phyloP scores from a whole-genome alignment of 2,113 vertebrate genomes.

The Budorcas taxicolor region DNA sequence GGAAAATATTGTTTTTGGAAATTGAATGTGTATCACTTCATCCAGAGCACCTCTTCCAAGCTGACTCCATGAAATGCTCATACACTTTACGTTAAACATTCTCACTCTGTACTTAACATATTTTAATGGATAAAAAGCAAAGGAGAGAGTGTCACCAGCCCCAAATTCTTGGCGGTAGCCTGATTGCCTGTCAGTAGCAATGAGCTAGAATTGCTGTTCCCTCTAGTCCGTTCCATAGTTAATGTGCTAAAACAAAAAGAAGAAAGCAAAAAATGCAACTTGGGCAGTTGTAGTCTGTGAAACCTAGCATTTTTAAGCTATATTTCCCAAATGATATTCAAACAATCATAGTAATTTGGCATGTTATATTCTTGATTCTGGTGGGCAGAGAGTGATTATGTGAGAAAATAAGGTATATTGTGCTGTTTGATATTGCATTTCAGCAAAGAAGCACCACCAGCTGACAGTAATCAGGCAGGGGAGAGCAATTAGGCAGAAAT shows the following conservation, averaged over 20 bases:
- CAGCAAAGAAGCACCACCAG: constrained; percentile 44
- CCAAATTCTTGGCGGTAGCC: not conserved
- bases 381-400: constrained; percentile 50
- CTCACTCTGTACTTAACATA: not conserved
- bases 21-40: not conserved
- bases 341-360: constrained; percentile 62
- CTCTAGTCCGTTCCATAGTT: not conserved
- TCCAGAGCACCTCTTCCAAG: not conserved
- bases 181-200: constrained; percentile 5
- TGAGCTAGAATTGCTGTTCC: not conserved
- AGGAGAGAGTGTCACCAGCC: not conserved
- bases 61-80: not conserved
- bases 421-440: constrained; percentile 26
- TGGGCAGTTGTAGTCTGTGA: constrained; percentile 16
- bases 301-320: constrained; percentile 23
- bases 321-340: constrained; percentile 56
- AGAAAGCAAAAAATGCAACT: constrained; percentile 5
- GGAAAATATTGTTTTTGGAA: not conserved
- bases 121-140: not conserved
- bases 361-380: constrained; percentile 42
- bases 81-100: not conserved
- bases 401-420: constrained; percentile 63
- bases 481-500: constrained; percentile 47
- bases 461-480: constrained; percentile 47
- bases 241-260: constrained; percentile 39